Evolutionary conservation across 1,140 invertebrate genomes (phyloP).

Genomic region (Anoplophora glabripennis): DNA sequence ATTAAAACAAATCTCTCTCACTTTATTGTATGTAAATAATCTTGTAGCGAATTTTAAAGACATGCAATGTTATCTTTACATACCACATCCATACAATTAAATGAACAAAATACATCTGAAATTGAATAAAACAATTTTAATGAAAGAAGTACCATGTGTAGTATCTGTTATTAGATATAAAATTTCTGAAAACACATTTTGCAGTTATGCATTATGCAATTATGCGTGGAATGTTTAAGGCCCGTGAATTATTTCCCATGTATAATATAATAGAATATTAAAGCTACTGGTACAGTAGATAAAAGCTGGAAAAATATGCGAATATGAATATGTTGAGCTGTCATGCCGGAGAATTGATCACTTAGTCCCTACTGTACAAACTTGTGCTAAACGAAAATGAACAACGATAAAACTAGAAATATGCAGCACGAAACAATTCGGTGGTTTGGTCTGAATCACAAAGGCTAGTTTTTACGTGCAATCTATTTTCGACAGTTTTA

Average conservation of each 20-base stretch:
- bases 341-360: constrained; percentile 36
- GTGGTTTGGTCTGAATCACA: background rate
- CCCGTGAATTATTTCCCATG: constrained; percentile 3
- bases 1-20: no score
- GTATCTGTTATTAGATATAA: no score
- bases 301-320: constrained; percentile 41
- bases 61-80: no score
- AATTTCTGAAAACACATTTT: no score
- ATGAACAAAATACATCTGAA: no score
- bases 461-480: background rate
- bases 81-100: no score
- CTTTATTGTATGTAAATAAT: no score
- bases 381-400: constrained; percentile 28
- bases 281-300: constrained; percentile 40
- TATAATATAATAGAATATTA: constrained; percentile 34
- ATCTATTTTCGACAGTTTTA: background rate
- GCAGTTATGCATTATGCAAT: no score
- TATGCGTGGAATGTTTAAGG: no score
- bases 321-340: constrained; percentile 39
- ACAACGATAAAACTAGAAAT: constrained; percentile 35
- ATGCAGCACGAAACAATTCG: constrained; percentile 22
- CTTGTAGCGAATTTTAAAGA: no score
- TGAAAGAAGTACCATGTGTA: no score
- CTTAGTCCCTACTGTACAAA: constrained; percentile 27
- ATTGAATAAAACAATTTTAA: no score